Percentiles rank a stretch among this genome's conserved stretches.
Conservation (phyloP, 1,140 invertebrate species). For the Matsumurasca onukii region DNA sequence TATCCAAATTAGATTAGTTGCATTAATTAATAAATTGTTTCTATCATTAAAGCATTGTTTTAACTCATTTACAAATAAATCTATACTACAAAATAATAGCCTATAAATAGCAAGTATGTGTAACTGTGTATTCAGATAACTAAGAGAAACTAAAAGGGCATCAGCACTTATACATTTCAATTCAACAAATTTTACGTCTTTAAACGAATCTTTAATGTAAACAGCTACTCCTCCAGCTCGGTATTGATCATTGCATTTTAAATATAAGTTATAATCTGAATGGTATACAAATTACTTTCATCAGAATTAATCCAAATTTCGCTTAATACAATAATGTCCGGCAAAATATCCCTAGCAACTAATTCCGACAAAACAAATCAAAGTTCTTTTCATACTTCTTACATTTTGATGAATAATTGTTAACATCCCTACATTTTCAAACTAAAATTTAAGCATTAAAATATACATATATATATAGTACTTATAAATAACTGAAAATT, state of each 20-base stretch:
- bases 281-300: not conserved
- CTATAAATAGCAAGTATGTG: not conserved
- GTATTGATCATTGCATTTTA: not conserved
- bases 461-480: no score
- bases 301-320: not conserved
- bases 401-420: no score
- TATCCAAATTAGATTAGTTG: not conserved
- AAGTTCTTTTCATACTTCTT: no score
- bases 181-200: not conserved
- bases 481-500: no score
- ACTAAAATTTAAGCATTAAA: no score
- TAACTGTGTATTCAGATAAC: not conserved
- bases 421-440: no score
- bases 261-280: not conserved
- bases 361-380: not conserved
- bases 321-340: not conserved
- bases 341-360: not conserved
- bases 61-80: not conserved
- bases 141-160: not conserved
- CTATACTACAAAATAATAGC: not conserved
- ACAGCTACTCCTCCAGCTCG: not conserved
- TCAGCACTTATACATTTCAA: not conserved
- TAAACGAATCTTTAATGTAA: not conserved
- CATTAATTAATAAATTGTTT: not conserved
- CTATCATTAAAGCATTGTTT: not conserved